Evolutionary conservation across 2,797 vertebrate species (phyloP).

Genomic region (Pitangus sulphuratus): DNA sequence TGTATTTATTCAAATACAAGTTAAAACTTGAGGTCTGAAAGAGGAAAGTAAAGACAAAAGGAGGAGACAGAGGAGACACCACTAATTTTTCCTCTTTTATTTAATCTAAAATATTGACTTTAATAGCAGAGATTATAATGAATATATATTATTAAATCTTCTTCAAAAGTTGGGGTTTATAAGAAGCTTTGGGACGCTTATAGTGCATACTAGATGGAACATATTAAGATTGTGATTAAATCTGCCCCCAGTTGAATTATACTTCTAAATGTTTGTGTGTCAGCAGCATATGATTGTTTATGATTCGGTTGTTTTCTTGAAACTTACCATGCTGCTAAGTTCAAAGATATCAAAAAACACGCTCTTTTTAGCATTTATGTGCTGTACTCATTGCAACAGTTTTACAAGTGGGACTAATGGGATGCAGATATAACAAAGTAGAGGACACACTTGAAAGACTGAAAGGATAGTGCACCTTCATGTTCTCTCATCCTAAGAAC

Average conservation of each 20-base stretch:
- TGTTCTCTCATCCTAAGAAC: not conserved
- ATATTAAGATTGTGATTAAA: not conserved
- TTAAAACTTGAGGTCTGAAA: not conserved
- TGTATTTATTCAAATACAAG: not conserved
- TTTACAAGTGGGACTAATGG: not conserved
- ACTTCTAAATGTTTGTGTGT: not conserved
- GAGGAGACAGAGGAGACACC: accelerated
- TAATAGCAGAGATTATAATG: not conserved
- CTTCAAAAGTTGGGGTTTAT: not conserved
- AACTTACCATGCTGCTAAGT: not conserved
- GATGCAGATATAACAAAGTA: not conserved
- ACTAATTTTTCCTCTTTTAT: not conserved
- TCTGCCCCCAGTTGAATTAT: not conserved
- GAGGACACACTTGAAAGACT: not conserved
- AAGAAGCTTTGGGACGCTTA: not conserved
- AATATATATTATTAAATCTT: not conserved
- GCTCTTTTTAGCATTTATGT: not conserved
- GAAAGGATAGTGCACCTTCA: not conserved
- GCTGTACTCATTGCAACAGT: not conserved
- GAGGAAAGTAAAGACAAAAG: not conserved
- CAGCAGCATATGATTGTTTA: not conserved
- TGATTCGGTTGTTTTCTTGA: not conserved
- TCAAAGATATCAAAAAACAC: not conserved
- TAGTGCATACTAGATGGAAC: not conserved
- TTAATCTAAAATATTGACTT: not conserved